Conservation (phyloP, 30 jellyfish, hydroid and myxozoan genomes). For the Turritopsis dohrnii region DNA sequence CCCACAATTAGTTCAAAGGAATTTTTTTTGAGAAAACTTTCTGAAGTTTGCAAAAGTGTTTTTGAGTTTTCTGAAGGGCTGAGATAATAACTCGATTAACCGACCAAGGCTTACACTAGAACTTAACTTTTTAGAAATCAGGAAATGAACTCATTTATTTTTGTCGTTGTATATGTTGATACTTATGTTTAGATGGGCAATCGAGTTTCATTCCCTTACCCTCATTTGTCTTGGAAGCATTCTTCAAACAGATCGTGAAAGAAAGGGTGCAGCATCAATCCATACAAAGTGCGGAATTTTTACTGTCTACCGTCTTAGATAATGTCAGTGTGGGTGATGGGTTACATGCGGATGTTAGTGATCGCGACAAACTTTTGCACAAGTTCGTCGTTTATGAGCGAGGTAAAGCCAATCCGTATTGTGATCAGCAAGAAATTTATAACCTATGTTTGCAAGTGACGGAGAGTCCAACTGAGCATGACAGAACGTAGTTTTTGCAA, state of each 20-base stretch:
- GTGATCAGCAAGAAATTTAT: slow-evolving; percentile 14
- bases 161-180: too few relatives aligned
- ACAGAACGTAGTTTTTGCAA: too few relatives aligned
- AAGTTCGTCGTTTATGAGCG: slow-evolving; percentile 33
- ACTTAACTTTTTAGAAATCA: too few relatives aligned
- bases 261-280: neutral
- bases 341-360: neutral
- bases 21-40: too few relatives aligned
- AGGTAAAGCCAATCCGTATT: slow-evolving; percentile 38
- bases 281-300: neutral
- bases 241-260: neutral
- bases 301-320: neutral
- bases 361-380: neutral
- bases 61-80: too few relatives aligned
- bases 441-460: neutral
- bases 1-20: too few relatives aligned
- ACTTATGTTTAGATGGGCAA: neutral
- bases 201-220: slow-evolving; percentile 6
- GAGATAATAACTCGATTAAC: too few relatives aligned
- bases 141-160: too few relatives aligned
- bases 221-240: slow-evolving; percentile 1
- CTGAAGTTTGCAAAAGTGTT: too few relatives aligned
- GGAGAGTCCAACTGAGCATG: too few relatives aligned
- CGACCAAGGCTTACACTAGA: too few relatives aligned
- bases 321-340: neutral